phyloP scores from a whole-genome alignment of 2,797 vertebrate genomes.

The Sebastiscus tertius region DNA sequence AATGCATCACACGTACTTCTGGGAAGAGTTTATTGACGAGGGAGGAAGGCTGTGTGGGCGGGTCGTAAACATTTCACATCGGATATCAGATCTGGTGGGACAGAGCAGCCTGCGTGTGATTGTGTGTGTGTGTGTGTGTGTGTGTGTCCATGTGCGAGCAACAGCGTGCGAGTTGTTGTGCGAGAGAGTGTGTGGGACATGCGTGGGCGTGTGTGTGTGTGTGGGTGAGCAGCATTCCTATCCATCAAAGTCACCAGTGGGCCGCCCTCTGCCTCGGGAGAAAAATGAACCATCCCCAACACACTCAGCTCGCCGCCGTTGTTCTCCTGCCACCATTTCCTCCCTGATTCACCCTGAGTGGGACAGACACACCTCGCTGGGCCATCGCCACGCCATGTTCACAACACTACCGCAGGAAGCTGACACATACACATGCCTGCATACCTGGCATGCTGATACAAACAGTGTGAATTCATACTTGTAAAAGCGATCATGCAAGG shows the following conservation, averaged over 20 bases:
- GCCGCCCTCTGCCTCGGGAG: constrained; percentile 74
- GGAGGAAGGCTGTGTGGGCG: constrained; percentile 71
- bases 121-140: constrained; percentile 19
- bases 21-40: constrained; percentile 77
- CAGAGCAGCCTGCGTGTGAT: constrained; percentile 50
- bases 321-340: constrained; percentile 68
- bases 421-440: constrained; percentile 51
- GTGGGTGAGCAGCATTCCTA: constrained; percentile 84
- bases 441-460: constrained; percentile 32
- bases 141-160: constrained; percentile 28
- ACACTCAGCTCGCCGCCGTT: constrained; percentile 50
- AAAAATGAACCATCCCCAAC: constrained; percentile 72
- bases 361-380: constrained; percentile 61
- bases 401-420: constrained; percentile 36
- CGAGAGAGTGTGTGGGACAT: constrained; percentile 68
- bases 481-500: constrained; percentile 6
- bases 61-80: constrained; percentile 75
- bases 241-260: constrained; percentile 81
- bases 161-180: constrained; percentile 38
- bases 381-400: neutral
- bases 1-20: constrained; percentile 75
- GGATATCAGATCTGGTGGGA: constrained; percentile 69
- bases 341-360: constrained; percentile 76
- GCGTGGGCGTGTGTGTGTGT: constrained; percentile 69
- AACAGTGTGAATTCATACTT: neutral